A percentile compares a stretch with the other conserved stretches of the same genome.
These are phyloP conservation scores for Conus ventricosus DNA, from an alignment of 1,140 invertebrate species.

Conservation along the genomic window DNA sequence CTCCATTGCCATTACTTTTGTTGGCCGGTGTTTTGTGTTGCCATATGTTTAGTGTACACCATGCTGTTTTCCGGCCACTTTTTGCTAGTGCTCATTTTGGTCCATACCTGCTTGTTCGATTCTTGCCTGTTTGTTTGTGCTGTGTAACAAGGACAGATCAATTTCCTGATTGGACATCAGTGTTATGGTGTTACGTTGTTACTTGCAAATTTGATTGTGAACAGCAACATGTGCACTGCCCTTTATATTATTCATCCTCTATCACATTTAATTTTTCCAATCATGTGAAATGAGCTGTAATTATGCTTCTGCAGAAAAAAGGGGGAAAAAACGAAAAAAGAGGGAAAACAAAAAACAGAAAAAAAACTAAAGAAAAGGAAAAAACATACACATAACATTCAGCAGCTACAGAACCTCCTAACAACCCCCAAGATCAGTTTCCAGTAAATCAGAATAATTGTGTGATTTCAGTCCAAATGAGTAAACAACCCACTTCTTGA, in stretches of 20 bases:
- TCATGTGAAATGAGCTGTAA: background rate
- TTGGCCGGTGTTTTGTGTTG: background rate
- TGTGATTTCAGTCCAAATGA: too few relatives aligned
- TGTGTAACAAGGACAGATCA: background rate
- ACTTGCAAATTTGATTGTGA: background rate
- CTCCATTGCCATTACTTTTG: background rate
- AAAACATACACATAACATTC: too few relatives aligned
- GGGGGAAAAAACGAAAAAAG: background rate
- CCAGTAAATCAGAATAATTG: too few relatives aligned
- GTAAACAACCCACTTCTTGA: too few relatives aligned
- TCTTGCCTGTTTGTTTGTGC: background rate
- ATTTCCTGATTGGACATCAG: background rate
- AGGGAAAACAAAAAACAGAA: background rate
- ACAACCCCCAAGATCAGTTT: too few relatives aligned
- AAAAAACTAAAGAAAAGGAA: too few relatives aligned
- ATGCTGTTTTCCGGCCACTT: background rate
- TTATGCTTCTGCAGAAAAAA: background rate
- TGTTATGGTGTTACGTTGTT: background rate
- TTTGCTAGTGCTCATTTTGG: background rate
- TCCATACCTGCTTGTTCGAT: background rate
- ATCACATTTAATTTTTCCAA: background rate
- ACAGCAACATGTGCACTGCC: background rate
- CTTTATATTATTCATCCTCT: background rate
- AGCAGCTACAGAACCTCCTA: too few relatives aligned
- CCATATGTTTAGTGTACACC: background rate